These are phyloP conservation scores for Pseudocheirus occidentalis DNA, from an alignment of 2,797 vertebrate genomes.

Conservation along the genomic window DNA sequence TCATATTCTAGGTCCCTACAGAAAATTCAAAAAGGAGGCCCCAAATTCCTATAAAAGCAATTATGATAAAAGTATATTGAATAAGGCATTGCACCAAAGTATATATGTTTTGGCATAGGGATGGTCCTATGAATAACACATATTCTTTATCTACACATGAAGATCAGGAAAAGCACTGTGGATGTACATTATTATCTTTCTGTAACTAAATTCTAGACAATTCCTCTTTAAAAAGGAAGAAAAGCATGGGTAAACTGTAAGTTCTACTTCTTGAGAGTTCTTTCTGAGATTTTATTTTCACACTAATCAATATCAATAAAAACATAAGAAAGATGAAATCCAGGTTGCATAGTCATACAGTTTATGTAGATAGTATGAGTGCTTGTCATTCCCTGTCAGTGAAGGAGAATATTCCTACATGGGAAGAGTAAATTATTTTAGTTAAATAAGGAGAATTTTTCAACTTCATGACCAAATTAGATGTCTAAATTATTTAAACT, in stretches of 20 bases:
- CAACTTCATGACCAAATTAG: background rate
- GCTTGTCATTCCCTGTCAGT: background rate
- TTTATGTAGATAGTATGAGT: background rate
- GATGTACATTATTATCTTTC: background rate
- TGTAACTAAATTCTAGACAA: background rate
- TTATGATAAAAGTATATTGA: background rate
- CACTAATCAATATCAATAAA: background rate
- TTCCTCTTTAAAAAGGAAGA: background rate
- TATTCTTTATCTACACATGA: background rate
- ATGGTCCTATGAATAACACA: background rate
- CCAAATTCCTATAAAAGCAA: background rate
- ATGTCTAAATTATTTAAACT: background rate
- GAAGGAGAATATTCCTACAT: background rate
- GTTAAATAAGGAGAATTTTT: background rate
- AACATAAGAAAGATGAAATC: background rate
- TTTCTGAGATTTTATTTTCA: background rate
- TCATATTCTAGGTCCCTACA: background rate
- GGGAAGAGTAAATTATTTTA: background rate
- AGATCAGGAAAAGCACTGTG: background rate
- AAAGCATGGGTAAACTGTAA: background rate
- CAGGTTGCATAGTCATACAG: background rate
- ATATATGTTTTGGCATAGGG: background rate
- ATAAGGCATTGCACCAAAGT: background rate
- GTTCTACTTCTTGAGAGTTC: background rate
- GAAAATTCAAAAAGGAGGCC: background rate